Evolutionary conservation across 2,113 vertebrate species (phyloP), one percentile per base, ranked within the genome.

Genomic region (Cranoglanis bouderius): DNA sequence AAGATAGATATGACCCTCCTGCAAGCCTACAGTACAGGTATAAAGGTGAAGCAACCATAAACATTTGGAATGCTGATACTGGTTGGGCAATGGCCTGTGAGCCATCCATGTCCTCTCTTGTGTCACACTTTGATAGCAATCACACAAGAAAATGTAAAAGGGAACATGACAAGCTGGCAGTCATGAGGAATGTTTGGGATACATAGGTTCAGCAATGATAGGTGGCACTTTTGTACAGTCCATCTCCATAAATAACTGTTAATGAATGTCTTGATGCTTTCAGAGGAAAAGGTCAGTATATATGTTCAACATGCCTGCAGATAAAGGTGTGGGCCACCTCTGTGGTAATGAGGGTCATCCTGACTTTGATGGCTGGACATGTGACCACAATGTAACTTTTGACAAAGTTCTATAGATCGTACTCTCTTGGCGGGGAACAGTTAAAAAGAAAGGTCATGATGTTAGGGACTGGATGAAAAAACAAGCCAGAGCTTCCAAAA

Each of bases 251-350:
- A 70, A 35, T 70, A 70, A 35, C 19, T 75, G 38, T 24, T 43
- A 75, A 75, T 75, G 72, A 75, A 75, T 75, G 38, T 43, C 72
- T 40, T 43, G 72, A 75, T 75, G 38, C 19, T 43, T 75, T 75
- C 38, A 40, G 21, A 43, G 38, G 72, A 75, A 75, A 75, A 43
- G 19, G 38, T 75, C 72, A 75, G 72, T 26, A 75, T 24, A 72
- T 38, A 72, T 38, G 67, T 16, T 72, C 8, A 75, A 10, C 19
- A 24, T 38, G 32, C 32, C 32, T 70, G 67, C 67, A 70, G 67
- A 38, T 35, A 70, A 70, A 70, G 32, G 67, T 70, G 67, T 38
- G 67, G 67, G 67, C 4, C 32, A 35, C 14, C 67, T 70, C 67
- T 7, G 67, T 70, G 32, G 67, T 70, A 70, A 70, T 19, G 32